Percentiles rank a stretch among this genome's conserved stretches.
These are phyloP conservation scores for Ganaspis sp. DNA, from an alignment of 1,140 invertebrate species.

Conservation along the genomic window DNA sequence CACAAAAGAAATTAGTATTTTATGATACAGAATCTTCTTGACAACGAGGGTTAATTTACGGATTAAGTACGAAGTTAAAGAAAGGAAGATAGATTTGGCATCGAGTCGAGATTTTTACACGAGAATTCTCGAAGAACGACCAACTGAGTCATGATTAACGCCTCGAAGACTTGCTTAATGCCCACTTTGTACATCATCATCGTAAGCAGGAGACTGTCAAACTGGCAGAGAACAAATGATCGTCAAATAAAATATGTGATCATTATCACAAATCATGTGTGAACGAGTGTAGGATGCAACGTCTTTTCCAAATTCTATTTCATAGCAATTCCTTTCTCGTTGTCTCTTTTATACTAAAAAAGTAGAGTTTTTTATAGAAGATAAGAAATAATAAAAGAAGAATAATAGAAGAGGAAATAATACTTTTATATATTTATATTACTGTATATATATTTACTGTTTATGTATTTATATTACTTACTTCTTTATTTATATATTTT, in stretches of 20 bases:
- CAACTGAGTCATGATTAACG: slow-evolving; percentile 61
- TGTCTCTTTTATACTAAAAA: not conserved
- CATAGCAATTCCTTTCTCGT: slow-evolving; percentile 29
- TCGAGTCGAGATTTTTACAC: not conserved
- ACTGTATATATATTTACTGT: too few species aligned
- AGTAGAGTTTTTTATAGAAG: too few species aligned
- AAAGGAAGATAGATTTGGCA: slow-evolving; percentile 4
- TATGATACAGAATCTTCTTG: too few species aligned
- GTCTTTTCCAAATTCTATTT: slow-evolving; percentile 27
- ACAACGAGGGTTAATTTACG: not conserved
- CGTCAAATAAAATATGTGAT: slow-evolving; percentile 64
- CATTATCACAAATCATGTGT: slow-evolving; percentile 64
- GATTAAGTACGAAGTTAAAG: not conserved
- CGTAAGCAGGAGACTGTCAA: slow-evolving; percentile 51
- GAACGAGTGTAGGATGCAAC: slow-evolving; percentile 48
- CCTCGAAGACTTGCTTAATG: slow-evolving; percentile 58
- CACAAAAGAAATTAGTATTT: too few species aligned
- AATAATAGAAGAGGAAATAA: too few species aligned
- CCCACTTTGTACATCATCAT: slow-evolving; percentile 66
- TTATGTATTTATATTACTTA: too few species aligned
- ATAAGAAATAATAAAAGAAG: too few species aligned
- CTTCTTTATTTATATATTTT: too few species aligned
- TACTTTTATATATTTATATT: too few species aligned
- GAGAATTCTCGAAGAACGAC: slow-evolving; percentile 38
- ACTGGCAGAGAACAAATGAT: slow-evolving; percentile 59